These are phyloP conservation scores for Myotis vivesi DNA, from an alignment of 2,797 vertebrate genomes.

Conservation along the genomic window DNA sequence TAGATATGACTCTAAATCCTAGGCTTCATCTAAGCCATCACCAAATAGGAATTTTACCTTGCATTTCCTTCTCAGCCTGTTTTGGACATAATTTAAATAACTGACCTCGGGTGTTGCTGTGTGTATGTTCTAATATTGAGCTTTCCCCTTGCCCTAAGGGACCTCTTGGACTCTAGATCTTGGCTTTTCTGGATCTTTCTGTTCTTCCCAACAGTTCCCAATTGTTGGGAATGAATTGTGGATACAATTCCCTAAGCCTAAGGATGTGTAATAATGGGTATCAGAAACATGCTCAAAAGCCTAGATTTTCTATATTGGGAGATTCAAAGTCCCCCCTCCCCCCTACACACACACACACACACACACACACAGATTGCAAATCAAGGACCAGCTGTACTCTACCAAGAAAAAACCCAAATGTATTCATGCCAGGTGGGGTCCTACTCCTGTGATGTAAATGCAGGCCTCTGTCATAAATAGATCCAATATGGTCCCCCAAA, in stretches of 20 bases:
- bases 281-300: neutral
- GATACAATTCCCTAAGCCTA: neutral
- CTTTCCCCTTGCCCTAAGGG: neutral
- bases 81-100: neutral
- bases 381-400: neutral
- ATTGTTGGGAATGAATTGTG: neutral
- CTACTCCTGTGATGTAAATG: neutral
- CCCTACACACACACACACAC: neutral
- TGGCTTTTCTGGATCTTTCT: neutral
- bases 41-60: neutral
- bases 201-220: neutral
- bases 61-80: neutral
- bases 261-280: neutral
- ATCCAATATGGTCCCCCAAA: neutral
- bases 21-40: neutral
- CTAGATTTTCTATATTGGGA: neutral
- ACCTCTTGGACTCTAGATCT: neutral
- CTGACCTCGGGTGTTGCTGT: neutral
- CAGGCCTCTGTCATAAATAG: neutral
- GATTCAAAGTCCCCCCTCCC: neutral
- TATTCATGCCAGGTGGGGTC: neutral
- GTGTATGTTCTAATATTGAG: neutral
- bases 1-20: neutral
- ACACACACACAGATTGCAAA: neutral
- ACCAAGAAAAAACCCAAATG: neutral